phyloP scores from a whole-genome alignment of 2,797 vertebrate genomes.

The Toxotes lorentzi region DNA sequence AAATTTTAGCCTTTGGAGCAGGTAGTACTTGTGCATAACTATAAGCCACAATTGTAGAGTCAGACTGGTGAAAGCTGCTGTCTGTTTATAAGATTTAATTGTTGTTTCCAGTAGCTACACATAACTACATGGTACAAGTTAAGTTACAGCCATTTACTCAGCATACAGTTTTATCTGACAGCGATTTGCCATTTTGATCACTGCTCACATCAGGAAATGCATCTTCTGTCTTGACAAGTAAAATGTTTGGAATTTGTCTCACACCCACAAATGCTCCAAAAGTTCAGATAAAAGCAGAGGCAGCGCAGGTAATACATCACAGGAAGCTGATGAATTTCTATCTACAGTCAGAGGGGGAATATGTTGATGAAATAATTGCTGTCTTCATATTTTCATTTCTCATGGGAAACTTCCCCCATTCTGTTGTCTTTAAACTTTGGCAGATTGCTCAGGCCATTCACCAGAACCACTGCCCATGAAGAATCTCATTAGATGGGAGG shows the following conservation, averaged over 20 bases:
- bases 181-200: neutral
- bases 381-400: conserved; percentile 57
- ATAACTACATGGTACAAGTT: neutral
- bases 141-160: neutral
- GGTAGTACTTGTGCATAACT: neutral
- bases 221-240: neutral
- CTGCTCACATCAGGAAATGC: conserved; percentile 6
- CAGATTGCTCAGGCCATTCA: conserved; percentile 70
- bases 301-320: neutral
- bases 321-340: conserved; percentile 14
- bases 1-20: neutral
- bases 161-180: neutral
- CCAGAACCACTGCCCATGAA: conserved; percentile 75
- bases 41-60: neutral
- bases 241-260: conserved; percentile 29
- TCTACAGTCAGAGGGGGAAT: conserved; percentile 14
- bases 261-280: neutral
- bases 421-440: conserved; percentile 71
- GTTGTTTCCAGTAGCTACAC: neutral
- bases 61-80: neutral
- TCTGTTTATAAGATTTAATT: neutral
- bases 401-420: conserved; percentile 70
- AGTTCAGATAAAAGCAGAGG: conserved; percentile 19
- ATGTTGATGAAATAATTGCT: conserved; percentile 30
- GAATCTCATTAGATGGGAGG: conserved; percentile 77